phyloP scores from a whole-genome alignment of 2,113 vertebrate species.

The Neotragus pygmaeus region DNA sequence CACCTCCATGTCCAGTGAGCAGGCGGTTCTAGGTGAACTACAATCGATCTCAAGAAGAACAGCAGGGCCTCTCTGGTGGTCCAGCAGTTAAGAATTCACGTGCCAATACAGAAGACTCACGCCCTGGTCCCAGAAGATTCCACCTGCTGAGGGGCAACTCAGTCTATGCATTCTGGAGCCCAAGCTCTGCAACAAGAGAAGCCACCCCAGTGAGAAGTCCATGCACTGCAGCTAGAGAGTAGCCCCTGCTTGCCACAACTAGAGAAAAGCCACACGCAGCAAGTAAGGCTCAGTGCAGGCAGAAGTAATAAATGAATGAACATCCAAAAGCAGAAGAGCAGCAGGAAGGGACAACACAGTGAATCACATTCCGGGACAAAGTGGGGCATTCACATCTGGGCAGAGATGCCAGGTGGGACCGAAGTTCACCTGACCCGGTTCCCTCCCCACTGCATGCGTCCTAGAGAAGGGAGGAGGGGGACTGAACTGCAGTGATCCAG shows the following conservation, averaged over 20 bases:
- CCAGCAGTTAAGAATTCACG: neutral
- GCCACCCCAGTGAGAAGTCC: neutral
- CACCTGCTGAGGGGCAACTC: neutral
- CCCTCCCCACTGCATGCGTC: rapidly evolving
- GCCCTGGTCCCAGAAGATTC: neutral
- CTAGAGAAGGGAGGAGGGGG: neutral
- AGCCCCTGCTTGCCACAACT: neutral
- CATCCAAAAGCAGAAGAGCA: neutral
- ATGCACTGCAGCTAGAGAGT: neutral
- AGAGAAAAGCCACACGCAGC: neutral
- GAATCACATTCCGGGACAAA: neutral
- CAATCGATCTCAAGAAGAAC: neutral
- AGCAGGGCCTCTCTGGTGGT: neutral
- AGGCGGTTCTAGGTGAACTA: neutral
- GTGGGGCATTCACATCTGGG: too few relatives aligned
- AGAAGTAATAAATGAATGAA: neutral
- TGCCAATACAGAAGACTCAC: neutral
- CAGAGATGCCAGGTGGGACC: neutral
- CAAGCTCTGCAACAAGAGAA: neutral
- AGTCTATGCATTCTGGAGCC: neutral
- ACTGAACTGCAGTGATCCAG: neutral
- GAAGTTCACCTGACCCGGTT: neutral
- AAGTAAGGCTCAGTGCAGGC: neutral
- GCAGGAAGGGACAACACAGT: neutral
- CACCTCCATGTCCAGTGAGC: neutral